These are phyloP conservation scores for Metalampra italica DNA, from an alignment of 2,888 invertebrate genomes.

Conservation along the genomic window DNA sequence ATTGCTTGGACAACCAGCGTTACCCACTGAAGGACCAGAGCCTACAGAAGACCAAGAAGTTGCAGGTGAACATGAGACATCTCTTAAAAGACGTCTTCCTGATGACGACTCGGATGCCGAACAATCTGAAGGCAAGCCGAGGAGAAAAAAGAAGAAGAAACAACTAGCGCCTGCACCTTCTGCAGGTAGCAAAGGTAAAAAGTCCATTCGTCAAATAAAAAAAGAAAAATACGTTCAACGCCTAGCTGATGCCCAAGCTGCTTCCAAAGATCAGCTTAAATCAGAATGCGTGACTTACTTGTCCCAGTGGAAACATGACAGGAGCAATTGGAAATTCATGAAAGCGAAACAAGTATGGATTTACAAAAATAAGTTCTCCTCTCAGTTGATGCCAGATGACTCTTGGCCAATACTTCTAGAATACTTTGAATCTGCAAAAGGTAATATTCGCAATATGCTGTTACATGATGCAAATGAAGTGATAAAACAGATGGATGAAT, in stretches of 20 bases:
- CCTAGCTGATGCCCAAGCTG: constrained; percentile 73
- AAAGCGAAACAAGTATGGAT: constrained; percentile 88
- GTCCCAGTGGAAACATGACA: constrained; percentile 85
- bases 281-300: constrained; percentile 82
- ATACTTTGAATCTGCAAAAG: constrained; percentile 84
- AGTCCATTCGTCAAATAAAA: constrained; percentile 83
- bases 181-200: constrained; percentile 54
- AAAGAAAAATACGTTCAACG: constrained; percentile 79
- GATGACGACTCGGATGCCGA: constrained; percentile 44
- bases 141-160: constrained; percentile 56
- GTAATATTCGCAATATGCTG: constrained; percentile 81
- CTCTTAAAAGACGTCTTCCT: constrained; percentile 21
- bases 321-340: constrained; percentile 87
- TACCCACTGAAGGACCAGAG: not conserved
- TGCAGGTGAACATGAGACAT: constrained; percentile 11
- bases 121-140: constrained; percentile 37
- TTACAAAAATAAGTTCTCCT: constrained; percentile 82
- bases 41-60: not conserved
- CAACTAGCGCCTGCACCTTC: constrained; percentile 36
- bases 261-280: constrained; percentile 74
- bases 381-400: constrained; percentile 76
- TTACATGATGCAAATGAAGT: constrained; percentile 81
- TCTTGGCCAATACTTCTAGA: constrained; percentile 83
- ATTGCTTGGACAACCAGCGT: not conserved
- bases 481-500: constrained; percentile 80